Conservation (phyloP, 2,113 vertebrate species). For the Boulengerochromis microlepis region DNA sequence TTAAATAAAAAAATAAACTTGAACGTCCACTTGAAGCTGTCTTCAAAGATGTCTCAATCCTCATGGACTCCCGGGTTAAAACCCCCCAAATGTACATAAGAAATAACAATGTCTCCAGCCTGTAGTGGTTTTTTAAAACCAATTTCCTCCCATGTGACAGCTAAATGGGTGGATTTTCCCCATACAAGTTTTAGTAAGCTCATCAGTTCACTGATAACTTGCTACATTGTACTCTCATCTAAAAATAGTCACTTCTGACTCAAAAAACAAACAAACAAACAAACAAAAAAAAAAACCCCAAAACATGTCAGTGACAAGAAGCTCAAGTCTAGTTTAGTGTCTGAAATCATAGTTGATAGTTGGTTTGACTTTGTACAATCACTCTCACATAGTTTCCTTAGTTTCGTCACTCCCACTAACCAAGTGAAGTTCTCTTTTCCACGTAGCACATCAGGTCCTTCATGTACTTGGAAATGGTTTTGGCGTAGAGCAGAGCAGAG, state of each 20-base stretch:
- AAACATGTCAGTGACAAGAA: background rate
- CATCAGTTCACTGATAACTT: background rate
- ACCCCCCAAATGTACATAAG: rapidly evolving
- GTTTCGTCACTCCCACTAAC: conserved; percentile 59
- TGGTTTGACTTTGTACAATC: background rate
- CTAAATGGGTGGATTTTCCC: background rate
- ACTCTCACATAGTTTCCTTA: background rate
- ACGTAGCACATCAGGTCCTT: conserved; percentile 88
- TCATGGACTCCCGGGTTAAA: rapidly evolving
- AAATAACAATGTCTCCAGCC: background rate
- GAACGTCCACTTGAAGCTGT: rapidly evolving
- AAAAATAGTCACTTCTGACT: background rate
- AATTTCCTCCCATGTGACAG: background rate
- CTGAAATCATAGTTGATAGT: background rate
- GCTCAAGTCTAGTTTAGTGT: background rate
- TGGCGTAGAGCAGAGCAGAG: conserved; percentile 83
- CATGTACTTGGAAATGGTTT: conserved; percentile 92
- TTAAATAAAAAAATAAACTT: background rate
- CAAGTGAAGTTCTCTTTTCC: conserved; percentile 81
- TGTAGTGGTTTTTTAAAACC: background rate
- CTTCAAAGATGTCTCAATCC: background rate
- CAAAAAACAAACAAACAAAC: rapidly evolving
- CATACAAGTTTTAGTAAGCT: background rate
- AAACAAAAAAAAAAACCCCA: rapidly evolving
- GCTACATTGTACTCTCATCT: background rate